Evolutionary conservation across 2,797 vertebrate genomes (phyloP).

Genomic region (Bradypus variegatus): DNA sequence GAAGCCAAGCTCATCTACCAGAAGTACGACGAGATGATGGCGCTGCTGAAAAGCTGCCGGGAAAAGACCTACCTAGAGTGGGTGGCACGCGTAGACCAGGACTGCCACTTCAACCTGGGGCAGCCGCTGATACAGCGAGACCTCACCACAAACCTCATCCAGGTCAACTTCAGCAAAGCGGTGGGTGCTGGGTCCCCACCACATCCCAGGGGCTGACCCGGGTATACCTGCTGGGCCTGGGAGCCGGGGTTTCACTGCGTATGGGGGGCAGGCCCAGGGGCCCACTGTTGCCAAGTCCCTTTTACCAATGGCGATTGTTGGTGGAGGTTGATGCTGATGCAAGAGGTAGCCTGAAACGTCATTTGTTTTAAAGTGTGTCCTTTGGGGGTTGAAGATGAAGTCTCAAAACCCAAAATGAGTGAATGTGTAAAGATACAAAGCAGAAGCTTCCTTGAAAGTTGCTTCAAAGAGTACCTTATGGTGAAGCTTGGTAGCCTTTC

Average conservation of each 20-base stretch:
- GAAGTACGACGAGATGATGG: conserved; percentile 72
- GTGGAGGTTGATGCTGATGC: background rate
- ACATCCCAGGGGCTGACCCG: rapidly evolving
- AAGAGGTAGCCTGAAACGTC: background rate
- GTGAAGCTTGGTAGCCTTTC: background rate
- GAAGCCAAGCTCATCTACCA: conserved; percentile 64
- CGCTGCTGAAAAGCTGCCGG: conserved; percentile 62
- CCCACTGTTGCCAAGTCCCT: background rate
- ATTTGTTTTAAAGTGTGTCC: background rate
- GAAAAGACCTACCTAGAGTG: conserved; percentile 66
- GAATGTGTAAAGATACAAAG: background rate
- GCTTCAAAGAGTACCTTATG: rapidly evolving
- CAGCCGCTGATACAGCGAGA: conserved; percentile 74
- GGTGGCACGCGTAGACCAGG: conserved; percentile 60
- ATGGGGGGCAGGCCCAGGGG: background rate
- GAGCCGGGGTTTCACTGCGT: too few relatives aligned
- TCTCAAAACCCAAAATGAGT: background rate
- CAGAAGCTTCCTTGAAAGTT: too few relatives aligned
- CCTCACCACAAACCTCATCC: conserved; percentile 50
- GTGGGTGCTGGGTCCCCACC: conserved; percentile 49
- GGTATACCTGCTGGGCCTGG: rapidly evolving
- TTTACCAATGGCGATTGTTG: rapidly evolving
- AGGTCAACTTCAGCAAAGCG: conserved; percentile 76
- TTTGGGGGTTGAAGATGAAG: background rate
- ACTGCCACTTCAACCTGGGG: conserved; percentile 75